These are phyloP conservation scores for Pyrrhosoma nymphula DNA, from an alignment of 2,888 invertebrate species.

Conservation along the genomic window DNA sequence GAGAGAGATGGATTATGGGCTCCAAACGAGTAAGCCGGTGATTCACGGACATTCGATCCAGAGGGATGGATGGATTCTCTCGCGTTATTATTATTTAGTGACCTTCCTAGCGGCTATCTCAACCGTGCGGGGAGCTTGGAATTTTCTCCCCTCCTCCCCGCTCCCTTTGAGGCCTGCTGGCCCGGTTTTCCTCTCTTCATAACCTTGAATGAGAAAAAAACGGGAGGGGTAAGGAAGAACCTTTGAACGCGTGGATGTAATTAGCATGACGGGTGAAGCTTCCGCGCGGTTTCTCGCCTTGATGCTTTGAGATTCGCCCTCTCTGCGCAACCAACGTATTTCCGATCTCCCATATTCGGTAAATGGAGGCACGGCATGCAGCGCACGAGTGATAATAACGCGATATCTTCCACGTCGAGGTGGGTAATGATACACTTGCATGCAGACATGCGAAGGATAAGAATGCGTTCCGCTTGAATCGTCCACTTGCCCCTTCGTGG, in stretches of 20 bases:
- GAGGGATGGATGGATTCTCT: neutral
- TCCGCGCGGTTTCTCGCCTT: neutral
- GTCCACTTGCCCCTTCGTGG: too few relatives aligned
- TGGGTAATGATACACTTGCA: neutral
- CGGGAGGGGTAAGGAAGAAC: neutral
- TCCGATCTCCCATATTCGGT: neutral
- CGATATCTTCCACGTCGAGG: neutral
- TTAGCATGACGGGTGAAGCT: neutral
- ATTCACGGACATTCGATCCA: conserved; percentile 4
- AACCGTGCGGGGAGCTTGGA: neutral
- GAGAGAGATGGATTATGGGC: neutral
- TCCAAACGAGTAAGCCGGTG: neutral
- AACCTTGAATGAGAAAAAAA: neutral
- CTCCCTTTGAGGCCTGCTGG: neutral
- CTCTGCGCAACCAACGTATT: neutral
- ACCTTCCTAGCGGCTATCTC: neutral
- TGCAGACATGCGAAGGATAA: neutral
- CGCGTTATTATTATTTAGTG: neutral
- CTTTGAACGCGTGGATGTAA: neutral
- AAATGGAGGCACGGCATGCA: neutral
- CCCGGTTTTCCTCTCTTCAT: neutral
- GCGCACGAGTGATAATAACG: neutral
- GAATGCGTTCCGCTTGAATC: neutral
- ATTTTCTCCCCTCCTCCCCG: neutral
- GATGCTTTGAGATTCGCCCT: neutral